Evolutionary conservation across 1,140 invertebrate species (phyloP), one percentile per base, ranked within the genome.

Genomic region (Drosophila guanche): DNA sequence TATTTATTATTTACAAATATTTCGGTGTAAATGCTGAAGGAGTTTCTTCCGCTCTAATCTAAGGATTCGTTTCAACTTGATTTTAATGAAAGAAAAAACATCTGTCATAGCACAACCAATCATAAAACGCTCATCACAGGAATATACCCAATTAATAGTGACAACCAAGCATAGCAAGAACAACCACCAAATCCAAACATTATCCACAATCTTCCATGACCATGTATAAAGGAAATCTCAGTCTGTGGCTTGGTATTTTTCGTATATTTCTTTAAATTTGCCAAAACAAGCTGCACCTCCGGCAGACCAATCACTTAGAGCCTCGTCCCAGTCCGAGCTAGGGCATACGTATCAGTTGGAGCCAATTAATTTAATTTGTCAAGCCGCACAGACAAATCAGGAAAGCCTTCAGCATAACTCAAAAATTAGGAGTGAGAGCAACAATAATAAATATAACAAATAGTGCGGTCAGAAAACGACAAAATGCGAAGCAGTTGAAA

Each of bases 301-400:
- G 27, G 40, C 47, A 22, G 40, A 40, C 45, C 69, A 73, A 63
- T 73, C 52, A 42, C 40, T 72, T 73, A 42, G 51, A 65, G 53
- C 60, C 23, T 67, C 48, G 62, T 48, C 43, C 27, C 5, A 48
- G 62, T 48, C 43, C 27, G 7, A 48, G 40, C 37, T 40, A 40
- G 45, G 47, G 51, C 45, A 40, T 75, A 20, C 16, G 16, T 20
- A 75, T 75, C 70, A 75, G 60, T 50, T 29, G 27, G 43, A 75
- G 55, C 61, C 72, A 75, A 75, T 75, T 75, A 75, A 75, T 75
- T 75, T 75, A 75, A 75, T 75, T 75, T 75, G 71, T 75, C 72
- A 75, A 59, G 43, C 72, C 72, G 40, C 71, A 67, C 50, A 75
- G 37, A 75, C 43, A 75, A 52, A 67, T 68, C 51, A 20, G 50